Percentiles rank a stretch among this genome's conserved stretches.
Evolutionary conservation across 2,113 vertebrate genomes (phyloP).

Genomic region (Meles meles): DNA sequence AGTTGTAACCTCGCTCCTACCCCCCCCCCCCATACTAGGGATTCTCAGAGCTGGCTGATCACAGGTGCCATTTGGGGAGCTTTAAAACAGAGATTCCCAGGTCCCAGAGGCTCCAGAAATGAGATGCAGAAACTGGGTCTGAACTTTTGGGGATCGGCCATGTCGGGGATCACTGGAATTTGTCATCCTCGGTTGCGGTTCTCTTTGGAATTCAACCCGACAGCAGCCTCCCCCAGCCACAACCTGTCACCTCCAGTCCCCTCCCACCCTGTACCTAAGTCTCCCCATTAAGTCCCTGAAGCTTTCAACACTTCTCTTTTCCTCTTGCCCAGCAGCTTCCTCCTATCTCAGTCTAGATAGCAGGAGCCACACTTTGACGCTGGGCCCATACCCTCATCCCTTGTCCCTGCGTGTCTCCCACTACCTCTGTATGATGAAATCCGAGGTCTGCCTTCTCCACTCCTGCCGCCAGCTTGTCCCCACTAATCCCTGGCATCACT

Average conservation of each 20-base stretch:
- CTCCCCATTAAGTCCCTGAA: not conserved
- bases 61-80: too few species aligned
- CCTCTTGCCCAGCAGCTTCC: not conserved
- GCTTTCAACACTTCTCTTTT: not conserved
- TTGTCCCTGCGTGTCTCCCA: not conserved
- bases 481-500: fast-evolving
- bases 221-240: not conserved
- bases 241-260: not conserved
- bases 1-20: not conserved
- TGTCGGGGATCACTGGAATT: not conserved
- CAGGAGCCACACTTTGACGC: not conserved
- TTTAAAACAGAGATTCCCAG: not conserved
- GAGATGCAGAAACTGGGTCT: not conserved
- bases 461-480: not conserved
- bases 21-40: too few species aligned
- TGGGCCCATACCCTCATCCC: not conserved
- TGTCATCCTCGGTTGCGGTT: not conserved
- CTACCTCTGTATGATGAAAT: not conserved
- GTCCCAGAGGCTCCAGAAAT: not conserved
- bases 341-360: not conserved
- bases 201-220: not conserved
- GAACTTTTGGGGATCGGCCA: not conserved
- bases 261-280: fast-evolving
- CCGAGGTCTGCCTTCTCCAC: not conserved
- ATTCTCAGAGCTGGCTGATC: not conserved